Evolutionary conservation across 2,888 invertebrate species (phyloP).

Genomic region (Coenonympha arcania): DNA sequence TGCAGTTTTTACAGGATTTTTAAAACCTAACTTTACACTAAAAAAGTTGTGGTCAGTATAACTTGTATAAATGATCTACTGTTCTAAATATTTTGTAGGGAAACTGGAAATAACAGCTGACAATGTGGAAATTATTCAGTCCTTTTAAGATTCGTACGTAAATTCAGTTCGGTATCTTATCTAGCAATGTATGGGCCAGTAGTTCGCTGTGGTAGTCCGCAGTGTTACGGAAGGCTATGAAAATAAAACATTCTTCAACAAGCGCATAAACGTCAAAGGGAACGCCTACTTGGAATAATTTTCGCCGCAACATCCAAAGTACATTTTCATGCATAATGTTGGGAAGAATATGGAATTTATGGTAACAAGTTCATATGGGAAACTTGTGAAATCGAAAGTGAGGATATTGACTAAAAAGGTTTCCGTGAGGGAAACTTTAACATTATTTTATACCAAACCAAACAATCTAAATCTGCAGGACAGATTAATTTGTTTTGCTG

Average conservation of each 20-base stretch:
- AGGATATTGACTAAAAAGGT: slow-evolving; percentile 9
- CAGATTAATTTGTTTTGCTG: too few species aligned
- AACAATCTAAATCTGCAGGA: too few species aligned
- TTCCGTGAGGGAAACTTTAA: neutral
- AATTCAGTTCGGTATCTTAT: slow-evolving; percentile 13
- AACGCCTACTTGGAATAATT: slow-evolving; percentile 67
- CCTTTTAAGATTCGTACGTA: neutral
- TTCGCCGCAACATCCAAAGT: slow-evolving; percentile 52
- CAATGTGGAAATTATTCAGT: slow-evolving; percentile 4
- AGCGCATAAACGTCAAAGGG: slow-evolving; percentile 55
- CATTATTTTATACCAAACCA: neutral
- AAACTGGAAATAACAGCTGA: too few species aligned
- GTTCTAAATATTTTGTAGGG: neutral
- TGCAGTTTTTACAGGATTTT: too few species aligned
- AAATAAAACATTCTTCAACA: slow-evolving; percentile 68
- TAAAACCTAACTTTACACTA: too few species aligned
- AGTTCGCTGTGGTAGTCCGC: slow-evolving; percentile 33
- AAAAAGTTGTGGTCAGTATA: too few species aligned
- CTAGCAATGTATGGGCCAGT: slow-evolving; percentile 10
- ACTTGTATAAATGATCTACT: too few species aligned
- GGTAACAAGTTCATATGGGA: slow-evolving; percentile 37
- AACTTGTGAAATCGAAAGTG: slow-evolving; percentile 27
- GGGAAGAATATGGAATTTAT: slow-evolving; percentile 46
- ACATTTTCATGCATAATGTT: slow-evolving; percentile 57
- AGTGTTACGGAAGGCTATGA: slow-evolving; percentile 50